Percentiles rank a stretch among this genome's conserved stretches.
These are phyloP conservation scores for Nemapogon koenigi DNA, from an alignment of 2,888 invertebrate genomes.

Conservation along the genomic window DNA sequence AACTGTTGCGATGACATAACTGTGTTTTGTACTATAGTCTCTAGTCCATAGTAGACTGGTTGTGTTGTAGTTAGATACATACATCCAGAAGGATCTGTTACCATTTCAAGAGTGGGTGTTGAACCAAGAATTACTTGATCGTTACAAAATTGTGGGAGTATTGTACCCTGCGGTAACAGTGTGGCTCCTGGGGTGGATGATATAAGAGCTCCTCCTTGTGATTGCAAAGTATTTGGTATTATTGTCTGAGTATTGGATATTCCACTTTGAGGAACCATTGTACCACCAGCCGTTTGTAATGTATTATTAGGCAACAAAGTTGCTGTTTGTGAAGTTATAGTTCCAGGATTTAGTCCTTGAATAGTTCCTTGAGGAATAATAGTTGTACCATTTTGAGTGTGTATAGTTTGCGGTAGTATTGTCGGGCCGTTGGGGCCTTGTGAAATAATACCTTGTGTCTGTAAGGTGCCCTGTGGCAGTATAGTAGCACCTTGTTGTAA, in stretches of 20 bases:
- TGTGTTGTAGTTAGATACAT: conserved; percentile 71
- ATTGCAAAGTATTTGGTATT: conserved; percentile 48
- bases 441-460: conserved; percentile 56
- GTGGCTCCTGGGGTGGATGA: conserved; percentile 63
- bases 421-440: conserved; percentile 65
- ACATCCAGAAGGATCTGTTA: conserved; percentile 63
- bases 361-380: conserved; percentile 67
- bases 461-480: conserved; percentile 65
- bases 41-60: conserved; percentile 82
- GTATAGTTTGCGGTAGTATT: conserved; percentile 66
- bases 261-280: conserved; percentile 54
- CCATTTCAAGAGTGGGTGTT: conserved; percentile 69
- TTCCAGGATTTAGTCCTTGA: conserved; percentile 45
- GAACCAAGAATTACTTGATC: conserved; percentile 70
- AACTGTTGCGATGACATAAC: conserved; percentile 91
- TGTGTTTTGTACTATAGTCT: conserved; percentile 87
- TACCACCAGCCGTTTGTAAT: conserved; percentile 42
- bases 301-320: conserved; percentile 46
- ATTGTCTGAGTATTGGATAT: conserved; percentile 57
- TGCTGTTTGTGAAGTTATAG: conserved; percentile 43
- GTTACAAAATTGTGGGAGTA: conserved; percentile 58
- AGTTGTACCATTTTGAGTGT: conserved; percentile 66
- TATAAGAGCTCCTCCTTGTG: conserved; percentile 61
- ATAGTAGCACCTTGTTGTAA: conserved; percentile 62
- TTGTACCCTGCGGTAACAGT: conserved; percentile 67